Conservation (phyloP, 2,797 vertebrate genomes). For the Balearica regulorum region DNA sequence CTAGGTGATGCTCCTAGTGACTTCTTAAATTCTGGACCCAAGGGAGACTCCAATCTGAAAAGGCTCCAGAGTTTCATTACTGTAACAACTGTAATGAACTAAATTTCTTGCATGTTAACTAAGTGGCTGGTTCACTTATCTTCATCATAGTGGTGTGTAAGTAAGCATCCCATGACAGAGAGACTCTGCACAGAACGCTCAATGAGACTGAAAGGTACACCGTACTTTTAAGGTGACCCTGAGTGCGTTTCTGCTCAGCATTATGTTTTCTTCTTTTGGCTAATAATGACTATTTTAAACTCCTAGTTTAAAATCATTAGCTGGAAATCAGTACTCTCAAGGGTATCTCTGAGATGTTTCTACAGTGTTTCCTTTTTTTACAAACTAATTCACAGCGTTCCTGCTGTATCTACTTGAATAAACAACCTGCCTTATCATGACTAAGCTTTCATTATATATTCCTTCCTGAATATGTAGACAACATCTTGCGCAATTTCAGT, state of each 20-base stretch:
- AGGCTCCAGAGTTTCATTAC: background rate
- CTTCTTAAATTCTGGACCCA: background rate
- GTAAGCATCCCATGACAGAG: background rate
- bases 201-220: background rate
- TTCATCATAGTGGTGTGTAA: background rate
- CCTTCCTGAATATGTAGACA: background rate
- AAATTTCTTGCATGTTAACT: background rate
- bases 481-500: background rate
- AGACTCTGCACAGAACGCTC: background rate
- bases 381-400: background rate
- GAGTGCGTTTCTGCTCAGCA: background rate
- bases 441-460: background rate
- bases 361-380: background rate
- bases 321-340: background rate
- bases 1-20: background rate
- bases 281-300: background rate
- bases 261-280: background rate
- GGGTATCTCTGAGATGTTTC: background rate
- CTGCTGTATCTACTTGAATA: background rate
- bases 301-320: background rate
- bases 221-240: background rate
- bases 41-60: background rate
- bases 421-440: background rate
- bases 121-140: fast-evolving
- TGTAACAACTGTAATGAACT: background rate